Evolutionary conservation across 2,888 invertebrate species (phyloP).

Genomic region (Scelioninae gen. 2): DNA sequence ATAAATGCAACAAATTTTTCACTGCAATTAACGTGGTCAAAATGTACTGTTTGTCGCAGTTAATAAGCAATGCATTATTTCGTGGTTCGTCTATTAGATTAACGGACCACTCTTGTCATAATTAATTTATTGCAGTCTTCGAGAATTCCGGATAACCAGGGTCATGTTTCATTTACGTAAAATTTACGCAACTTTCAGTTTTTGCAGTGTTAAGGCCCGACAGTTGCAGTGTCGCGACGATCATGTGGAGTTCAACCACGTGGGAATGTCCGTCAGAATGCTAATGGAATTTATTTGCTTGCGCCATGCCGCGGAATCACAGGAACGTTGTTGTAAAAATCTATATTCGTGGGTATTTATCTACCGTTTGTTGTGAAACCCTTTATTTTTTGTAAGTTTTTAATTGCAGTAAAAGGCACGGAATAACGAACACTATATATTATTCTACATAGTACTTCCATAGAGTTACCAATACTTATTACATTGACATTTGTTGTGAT

Average conservation of each 20-base stretch:
- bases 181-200: conserved; percentile 25
- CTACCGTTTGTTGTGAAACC: not conserved
- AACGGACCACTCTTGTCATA: conserved; percentile 7
- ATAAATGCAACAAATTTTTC: not conserved
- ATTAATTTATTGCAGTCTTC: conserved; percentile 12
- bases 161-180: conserved; percentile 45
- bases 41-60: not conserved
- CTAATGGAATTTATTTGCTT: conserved; percentile 35
- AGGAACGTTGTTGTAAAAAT: conserved; percentile 9
- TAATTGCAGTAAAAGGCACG: conserved; percentile 5
- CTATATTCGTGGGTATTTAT: conserved; percentile 18
- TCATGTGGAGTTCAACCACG: not conserved
- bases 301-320: conserved; percentile 22
- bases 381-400: conserved; percentile 31
- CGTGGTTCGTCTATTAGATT: conserved; percentile 9
- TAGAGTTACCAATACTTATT: too few relatives aligned
- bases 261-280: conserved; percentile 31
- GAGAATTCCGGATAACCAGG: conserved; percentile 38
- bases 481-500: too few relatives aligned
- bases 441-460: too few relatives aligned
- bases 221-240: conserved; percentile 1
- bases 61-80: conserved; percentile 1
- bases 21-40: not conserved
- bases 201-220: conserved; percentile 18
- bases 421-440: not conserved